Evolutionary conservation across 1,140 invertebrate genomes (phyloP), one percentile per base, ranked within the genome.

Genomic region (Pseudomyrmex concolor): DNA sequence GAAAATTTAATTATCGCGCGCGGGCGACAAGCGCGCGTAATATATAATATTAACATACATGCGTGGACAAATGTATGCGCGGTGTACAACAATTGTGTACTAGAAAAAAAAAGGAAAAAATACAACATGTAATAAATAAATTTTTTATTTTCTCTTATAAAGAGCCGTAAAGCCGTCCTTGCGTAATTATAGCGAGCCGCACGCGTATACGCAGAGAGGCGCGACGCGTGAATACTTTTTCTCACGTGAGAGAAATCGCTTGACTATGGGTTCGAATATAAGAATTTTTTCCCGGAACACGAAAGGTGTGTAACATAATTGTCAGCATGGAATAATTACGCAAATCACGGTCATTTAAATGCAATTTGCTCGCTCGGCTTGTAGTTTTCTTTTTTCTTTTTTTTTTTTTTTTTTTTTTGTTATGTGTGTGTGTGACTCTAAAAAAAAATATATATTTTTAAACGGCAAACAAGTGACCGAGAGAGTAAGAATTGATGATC

Each of bases 171-270:
- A 34, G 34, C 3, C 34, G 34, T 34, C 34, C 34, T 34, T 34
- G 34, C 34, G 34, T 34, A 34, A 34, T 34, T 34, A 34, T 34
- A 34, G 34, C 34, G 5, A 5, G 34, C 5, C 25, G 43, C 43
- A 10, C 55, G 55, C n/a, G 25, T 34, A 34, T 34, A 34, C 7
- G 5, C 34, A 7, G 5, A 34, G 34, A 34, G 34, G 34, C 34
- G 34, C 34, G 34, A n/a, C 45, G 22, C 64, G 45, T 43, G 55
- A 70, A 60, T 71, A 71, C 70, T 78, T 70, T 78, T 68, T 68
- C 64, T 78, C 76, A 70, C 64, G 76, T 54, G 76, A 78, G 43
- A 70, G 55, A 78, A 78, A 45, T 78, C 9, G 34, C 64, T 77
- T 9, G 34, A 64, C 45, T 68, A 57, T 78, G 48, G 57, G 12